Base-by-base conservation (phyloP, 2,797 vertebrate genomes). In the Lateolabrax maculatus region DNA sequence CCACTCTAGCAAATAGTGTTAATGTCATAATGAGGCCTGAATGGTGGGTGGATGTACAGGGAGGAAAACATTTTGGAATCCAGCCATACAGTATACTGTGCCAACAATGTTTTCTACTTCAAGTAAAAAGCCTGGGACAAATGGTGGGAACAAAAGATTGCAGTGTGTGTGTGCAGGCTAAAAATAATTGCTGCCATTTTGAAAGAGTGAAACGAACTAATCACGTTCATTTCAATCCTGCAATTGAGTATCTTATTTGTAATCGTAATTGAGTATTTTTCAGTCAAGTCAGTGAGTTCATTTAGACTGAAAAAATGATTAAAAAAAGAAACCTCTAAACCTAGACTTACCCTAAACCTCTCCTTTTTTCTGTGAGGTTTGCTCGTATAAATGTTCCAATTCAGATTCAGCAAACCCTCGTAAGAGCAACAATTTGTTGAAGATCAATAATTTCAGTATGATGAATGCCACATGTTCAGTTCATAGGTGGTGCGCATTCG, bases 11-110 rank as follows among this genome's bases (percentile, higher is more conserved):
- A 79, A 78, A 80, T 29, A 63, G 61, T 48, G 69, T 68, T 84
- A 80, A 89, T 81, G 31, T 78, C 51, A 71, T 85, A 89, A 89
- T 80, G 67, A 75, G 75, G 64, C 51, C 64, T 68, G 61, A 79
- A 39, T 43, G 66, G 16, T 49, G n/a, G 67, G 43, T 64, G 16
- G 37, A 61, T 69, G 52, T 48, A 51, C 36, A 18, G 37, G 2
- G 23, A 71, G 43, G n/a, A 61, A 61, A 80, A 65, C 69, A 61
- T 63, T 80, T 79, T 85, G 86, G 69, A 80, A 51, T 25, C 31
- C 11, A 39, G 71, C 80, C 74, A 62, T 6, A n/a, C 29, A 41
- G 25, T 29, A 2, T 1, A 39, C 13, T 13, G 29, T 55, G 71
- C 72, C 80, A 84, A 57, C 61, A 60, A 13, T 37, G 55, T 85